A percentile compares a stretch with the other conserved stretches of the same genome.
Conservation (phyloP, 2,888 invertebrate species). For the Gnatocerus cornutus region DNA sequence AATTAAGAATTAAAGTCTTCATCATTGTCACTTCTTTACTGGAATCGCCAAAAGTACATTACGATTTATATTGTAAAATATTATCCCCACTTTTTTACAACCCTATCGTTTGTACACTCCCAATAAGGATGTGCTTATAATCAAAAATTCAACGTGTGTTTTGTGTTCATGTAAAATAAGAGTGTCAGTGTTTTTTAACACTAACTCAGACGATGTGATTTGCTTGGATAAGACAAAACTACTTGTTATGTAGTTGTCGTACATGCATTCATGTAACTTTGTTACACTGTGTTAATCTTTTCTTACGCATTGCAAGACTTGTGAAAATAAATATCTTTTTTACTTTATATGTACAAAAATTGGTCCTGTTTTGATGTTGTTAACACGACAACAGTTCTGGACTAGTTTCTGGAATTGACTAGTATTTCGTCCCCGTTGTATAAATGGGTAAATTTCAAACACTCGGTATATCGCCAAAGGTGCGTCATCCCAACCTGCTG, state of each 20-base stretch:
- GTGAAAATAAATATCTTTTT: too few relatives aligned
- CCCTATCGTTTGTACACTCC: constrained; percentile 60
- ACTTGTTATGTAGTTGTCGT: constrained; percentile 62
- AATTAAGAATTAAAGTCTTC: constrained; percentile 48
- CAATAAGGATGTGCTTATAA: constrained; percentile 61
- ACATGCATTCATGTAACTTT: constrained; percentile 55
- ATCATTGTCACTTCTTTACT: constrained; percentile 40
- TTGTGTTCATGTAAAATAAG: constrained; percentile 67
- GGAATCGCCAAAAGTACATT: constrained; percentile 52
- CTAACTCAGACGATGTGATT: constrained; percentile 65
- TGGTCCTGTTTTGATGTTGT: too few relatives aligned
- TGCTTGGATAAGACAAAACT: constrained; percentile 64
- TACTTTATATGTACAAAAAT: too few relatives aligned
- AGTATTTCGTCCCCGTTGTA: background rate
- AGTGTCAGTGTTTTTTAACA: constrained; percentile 67
- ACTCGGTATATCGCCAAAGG: constrained; percentile 14
- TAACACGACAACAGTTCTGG: too few relatives aligned
- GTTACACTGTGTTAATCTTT: constrained; percentile 44
- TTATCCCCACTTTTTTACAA: constrained; percentile 57
- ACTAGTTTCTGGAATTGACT: background rate
- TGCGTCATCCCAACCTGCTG: constrained; percentile 29
- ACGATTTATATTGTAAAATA: constrained; percentile 62
- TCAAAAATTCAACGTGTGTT: constrained; percentile 66
- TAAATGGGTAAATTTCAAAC: background rate
- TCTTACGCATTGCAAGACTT: constrained; percentile 46